Conservation (phyloP, 2,888 invertebrate species). For the Polydrusus cervinus region DNA sequence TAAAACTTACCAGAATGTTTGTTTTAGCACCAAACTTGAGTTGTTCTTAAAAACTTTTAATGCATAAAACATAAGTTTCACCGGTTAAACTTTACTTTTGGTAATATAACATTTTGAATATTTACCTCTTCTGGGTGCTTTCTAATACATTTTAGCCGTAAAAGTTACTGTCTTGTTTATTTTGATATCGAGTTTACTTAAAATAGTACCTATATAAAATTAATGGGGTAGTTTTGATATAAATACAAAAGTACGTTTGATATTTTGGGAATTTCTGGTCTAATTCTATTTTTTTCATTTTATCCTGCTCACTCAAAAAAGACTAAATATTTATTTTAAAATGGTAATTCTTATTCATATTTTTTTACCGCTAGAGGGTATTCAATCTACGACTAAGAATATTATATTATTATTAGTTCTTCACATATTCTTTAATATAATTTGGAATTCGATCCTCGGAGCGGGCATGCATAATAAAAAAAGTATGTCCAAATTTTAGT, state of each 20-base stretch:
- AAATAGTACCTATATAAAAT: background rate
- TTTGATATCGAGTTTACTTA: background rate
- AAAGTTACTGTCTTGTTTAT: constrained; percentile 2
- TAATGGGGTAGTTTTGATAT: too few relatives aligned
- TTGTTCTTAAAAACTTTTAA: constrained; percentile 2
- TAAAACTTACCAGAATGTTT: constrained; percentile 14
- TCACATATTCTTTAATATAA: too few relatives aligned
- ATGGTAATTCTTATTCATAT: too few relatives aligned
- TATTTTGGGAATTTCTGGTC: background rate
- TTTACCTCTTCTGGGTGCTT: constrained; percentile 3
- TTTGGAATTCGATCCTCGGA: too few relatives aligned
- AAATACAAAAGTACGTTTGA: too few relatives aligned
- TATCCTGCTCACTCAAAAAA: too few relatives aligned
- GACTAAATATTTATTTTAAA: too few relatives aligned
- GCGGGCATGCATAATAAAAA: too few relatives aligned
- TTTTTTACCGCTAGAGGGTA: too few relatives aligned
- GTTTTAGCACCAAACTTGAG: constrained; percentile 10
- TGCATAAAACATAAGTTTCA: constrained; percentile 12
- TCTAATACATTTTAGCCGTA: background rate
- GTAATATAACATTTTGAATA: constrained; percentile 13
- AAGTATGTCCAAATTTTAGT: too few relatives aligned
- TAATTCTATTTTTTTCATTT: background rate
- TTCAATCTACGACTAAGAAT: too few relatives aligned
- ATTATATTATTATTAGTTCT: too few relatives aligned
- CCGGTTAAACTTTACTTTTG: constrained; percentile 4